These are phyloP conservation scores for Decapterus maruadsi DNA, from an alignment of 2,797 vertebrate species.

Conservation along the genomic window DNA sequence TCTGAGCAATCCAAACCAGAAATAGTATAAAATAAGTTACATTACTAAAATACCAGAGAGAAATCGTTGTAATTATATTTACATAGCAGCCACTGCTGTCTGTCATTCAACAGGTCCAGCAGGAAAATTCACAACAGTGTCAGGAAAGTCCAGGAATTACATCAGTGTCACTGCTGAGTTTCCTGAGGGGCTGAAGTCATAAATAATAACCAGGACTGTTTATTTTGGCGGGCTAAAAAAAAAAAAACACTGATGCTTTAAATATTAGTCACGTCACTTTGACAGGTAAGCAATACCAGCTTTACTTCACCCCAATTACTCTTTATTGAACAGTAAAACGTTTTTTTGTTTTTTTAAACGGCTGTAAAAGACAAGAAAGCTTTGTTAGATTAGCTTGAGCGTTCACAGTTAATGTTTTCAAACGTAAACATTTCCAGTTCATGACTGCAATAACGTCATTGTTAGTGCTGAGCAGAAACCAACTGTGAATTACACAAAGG, in stretches of 20 bases:
- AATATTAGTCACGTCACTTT: conserved; percentile 55
- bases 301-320: conserved; percentile 61
- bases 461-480: conserved; percentile 58
- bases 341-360: conserved; percentile 1
- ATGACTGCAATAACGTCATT: conserved; percentile 54
- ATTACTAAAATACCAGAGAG: neutral
- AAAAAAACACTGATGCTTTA: conserved; percentile 57
- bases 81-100: neutral
- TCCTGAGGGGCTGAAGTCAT: conserved; percentile 56
- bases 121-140: conserved; percentile 18
- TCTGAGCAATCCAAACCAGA: neutral
- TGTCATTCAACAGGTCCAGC: neutral
- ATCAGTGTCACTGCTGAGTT: conserved; percentile 50
- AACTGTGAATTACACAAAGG: conserved; percentile 46
- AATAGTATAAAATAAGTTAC: neutral
- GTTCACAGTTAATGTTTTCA: conserved; percentile 50
- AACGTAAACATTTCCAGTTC: conserved; percentile 62
- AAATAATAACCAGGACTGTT: conserved; percentile 68
- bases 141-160: conserved; percentile 58
- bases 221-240: conserved; percentile 62
- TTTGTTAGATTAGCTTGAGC: conserved; percentile 35
- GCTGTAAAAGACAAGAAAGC: conserved; percentile 27
- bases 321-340: conserved; percentile 68
- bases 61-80: neutral
- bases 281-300: conserved; percentile 59